Percentiles rank a stretch among this genome's conserved stretches.
phyloP scores from a whole-genome alignment of 2,797 vertebrate species.

The Toxotes lorentzi region DNA sequence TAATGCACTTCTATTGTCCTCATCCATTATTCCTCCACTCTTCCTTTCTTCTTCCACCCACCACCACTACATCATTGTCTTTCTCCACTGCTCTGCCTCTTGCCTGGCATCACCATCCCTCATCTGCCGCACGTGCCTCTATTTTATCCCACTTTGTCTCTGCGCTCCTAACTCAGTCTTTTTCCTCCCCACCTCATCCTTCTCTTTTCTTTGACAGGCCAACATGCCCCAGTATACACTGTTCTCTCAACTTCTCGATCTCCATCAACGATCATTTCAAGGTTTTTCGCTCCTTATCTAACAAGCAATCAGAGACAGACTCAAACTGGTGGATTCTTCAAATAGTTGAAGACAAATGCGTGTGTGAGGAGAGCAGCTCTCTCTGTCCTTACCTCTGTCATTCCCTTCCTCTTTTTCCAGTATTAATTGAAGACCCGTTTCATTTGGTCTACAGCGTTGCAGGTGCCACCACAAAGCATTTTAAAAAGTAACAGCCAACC shows the following conservation, averaged over 20 bases:
- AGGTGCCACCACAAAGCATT: constrained; percentile 37
- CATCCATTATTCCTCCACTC: constrained; percentile 85
- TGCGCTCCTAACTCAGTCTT: constrained; percentile 72
- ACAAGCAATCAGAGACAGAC: constrained; percentile 44
- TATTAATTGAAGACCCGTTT: constrained; percentile 34
- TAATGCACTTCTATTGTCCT: constrained; percentile 89
- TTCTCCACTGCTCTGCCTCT: constrained; percentile 74
- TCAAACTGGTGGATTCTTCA: constrained; percentile 17
- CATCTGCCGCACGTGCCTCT: constrained; percentile 63
- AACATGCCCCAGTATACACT: constrained; percentile 2
- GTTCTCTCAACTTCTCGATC: constrained; percentile 39
- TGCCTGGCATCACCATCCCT: constrained; percentile 76
- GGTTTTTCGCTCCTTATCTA: constrained; percentile 43
- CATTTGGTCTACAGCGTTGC: constrained; percentile 13
- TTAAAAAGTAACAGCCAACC: constrained; percentile 58
- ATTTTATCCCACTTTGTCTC: constrained; percentile 53
- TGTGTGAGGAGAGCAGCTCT: constrained; percentile 5
- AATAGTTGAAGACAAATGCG: constrained; percentile 29
- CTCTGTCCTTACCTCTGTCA: neutral
- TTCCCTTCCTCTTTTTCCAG: constrained; percentile 25
- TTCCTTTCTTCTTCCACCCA: constrained; percentile 58
- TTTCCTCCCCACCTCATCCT: constrained; percentile 63
- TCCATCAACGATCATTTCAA: constrained; percentile 48
- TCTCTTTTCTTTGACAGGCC: constrained; percentile 54
- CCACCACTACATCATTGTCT: constrained; percentile 85